Conservation (phyloP, 37 sponge, comb jelly and placozoan genomes). For the Oopsacas minuta region DNA sequence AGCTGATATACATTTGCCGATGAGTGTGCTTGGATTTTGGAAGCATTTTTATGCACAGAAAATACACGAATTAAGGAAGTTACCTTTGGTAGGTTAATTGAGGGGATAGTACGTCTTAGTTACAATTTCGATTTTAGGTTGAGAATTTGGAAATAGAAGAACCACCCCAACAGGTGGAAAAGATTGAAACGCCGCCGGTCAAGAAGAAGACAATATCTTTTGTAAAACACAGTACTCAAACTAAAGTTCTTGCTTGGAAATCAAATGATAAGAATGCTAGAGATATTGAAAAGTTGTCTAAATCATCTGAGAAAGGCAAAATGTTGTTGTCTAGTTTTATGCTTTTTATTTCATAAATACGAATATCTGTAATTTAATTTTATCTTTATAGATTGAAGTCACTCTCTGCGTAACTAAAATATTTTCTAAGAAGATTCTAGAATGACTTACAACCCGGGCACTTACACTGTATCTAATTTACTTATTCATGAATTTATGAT, state of each 20-base stretch:
- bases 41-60: conserved; percentile 11
- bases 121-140: too few relatives aligned
- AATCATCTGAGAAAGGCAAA: neutral
- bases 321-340: too few relatives aligned
- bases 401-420: too few relatives aligned
- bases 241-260: neutral
- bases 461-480: neutral
- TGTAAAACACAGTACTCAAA: neutral
- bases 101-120: too few relatives aligned
- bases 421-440: too few relatives aligned
- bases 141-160: neutral
- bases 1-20: neutral
- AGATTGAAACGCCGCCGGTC: neutral
- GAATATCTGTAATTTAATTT: too few relatives aligned
- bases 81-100: neutral
- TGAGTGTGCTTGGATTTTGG: conserved; percentile 14
- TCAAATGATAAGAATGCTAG: neutral
- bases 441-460: neutral
- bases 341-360: too few relatives aligned
- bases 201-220: neutral
- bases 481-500: neutral
- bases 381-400: neutral
- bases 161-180: neutral
- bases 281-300: neutral
- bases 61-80: neutral